phyloP scores from a whole-genome alignment of 2,888 invertebrate species.

The Drosophila pseudotalamancana region DNA sequence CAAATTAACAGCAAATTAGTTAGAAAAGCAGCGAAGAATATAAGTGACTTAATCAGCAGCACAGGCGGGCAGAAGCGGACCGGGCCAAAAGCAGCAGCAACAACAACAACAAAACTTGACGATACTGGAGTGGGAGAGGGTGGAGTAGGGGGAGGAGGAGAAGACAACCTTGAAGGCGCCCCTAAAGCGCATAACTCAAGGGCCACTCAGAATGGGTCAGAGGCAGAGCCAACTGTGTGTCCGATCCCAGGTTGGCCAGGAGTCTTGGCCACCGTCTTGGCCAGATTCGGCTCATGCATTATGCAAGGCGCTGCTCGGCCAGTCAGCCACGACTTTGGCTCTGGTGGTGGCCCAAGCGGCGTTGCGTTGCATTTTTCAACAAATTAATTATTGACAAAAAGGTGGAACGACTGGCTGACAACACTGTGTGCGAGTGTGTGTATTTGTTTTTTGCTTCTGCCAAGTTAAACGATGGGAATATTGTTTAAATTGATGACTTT shows the following conservation, averaged over 20 bases:
- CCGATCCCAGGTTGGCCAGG: slow-evolving; percentile 20
- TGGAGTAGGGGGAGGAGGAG: not conserved
- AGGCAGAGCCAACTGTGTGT: not conserved
- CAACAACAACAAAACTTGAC: not conserved
- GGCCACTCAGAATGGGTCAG: slow-evolving; percentile 30
- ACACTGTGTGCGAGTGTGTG: not conserved
- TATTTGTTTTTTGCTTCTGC: not conserved
- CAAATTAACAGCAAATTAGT: slow-evolving; percentile 75
- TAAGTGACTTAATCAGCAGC: slow-evolving; percentile 71
- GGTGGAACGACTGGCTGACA: slow-evolving; percentile 59
- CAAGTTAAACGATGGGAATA: slow-evolving; percentile 27
- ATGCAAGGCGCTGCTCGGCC: slow-evolving; percentile 57
- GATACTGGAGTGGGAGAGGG: not conserved
- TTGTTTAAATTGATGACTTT: slow-evolving; percentile 14
- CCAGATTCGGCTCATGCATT: slow-evolving; percentile 64
- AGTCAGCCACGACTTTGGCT: slow-evolving; percentile 36
- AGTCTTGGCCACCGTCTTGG: not conserved
- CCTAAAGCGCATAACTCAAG: slow-evolving; percentile 71
- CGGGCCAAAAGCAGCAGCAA: not conserved
- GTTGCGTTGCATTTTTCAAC: slow-evolving; percentile 72
- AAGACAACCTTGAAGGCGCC: slow-evolving; percentile 71
- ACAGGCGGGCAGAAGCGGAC: not conserved
- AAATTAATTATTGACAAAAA: slow-evolving; percentile 78
- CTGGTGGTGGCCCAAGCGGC: slow-evolving; percentile 64
- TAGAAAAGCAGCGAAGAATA: slow-evolving; percentile 62